A percentile compares a stretch with the other conserved stretches of the same genome.
These are phyloP conservation scores for Barnardius zonarius DNA, from an alignment of 2,113 vertebrate genomes.

Conservation along the genomic window DNA sequence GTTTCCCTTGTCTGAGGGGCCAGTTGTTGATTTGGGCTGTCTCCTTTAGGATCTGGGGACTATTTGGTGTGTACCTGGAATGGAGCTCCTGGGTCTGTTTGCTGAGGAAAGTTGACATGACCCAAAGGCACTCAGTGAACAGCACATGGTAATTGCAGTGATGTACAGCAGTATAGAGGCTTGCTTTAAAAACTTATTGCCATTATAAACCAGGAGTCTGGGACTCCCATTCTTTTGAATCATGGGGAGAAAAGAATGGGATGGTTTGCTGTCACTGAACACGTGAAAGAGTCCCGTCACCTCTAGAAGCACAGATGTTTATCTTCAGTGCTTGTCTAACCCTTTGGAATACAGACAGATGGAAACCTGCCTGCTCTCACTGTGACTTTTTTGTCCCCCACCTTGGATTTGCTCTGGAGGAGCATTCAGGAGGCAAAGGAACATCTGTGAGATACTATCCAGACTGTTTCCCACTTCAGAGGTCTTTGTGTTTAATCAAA, in stretches of 20 bases:
- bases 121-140: neutral
- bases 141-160: rapidly evolving
- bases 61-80: neutral
- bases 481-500: neutral
- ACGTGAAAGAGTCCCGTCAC: neutral
- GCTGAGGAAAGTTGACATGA: neutral
- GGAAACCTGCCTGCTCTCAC: neutral
- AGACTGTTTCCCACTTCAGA: neutral
- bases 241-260: neutral
- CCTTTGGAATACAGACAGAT: neutral
- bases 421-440: neutral
- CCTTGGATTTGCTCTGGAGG: neutral
- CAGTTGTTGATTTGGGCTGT: neutral
- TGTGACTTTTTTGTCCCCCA: neutral
- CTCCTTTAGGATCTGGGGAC: neutral
- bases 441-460: neutral
- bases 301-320: neutral
- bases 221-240: neutral
- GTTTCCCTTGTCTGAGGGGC: neutral
- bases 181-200: neutral
- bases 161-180: neutral
- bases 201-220: neutral
- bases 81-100: neutral
- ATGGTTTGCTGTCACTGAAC: neutral
- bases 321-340: neutral